Evolutionary conservation across 2,113 vertebrate genomes (phyloP).

Genomic region (Myocastor coypus): DNA sequence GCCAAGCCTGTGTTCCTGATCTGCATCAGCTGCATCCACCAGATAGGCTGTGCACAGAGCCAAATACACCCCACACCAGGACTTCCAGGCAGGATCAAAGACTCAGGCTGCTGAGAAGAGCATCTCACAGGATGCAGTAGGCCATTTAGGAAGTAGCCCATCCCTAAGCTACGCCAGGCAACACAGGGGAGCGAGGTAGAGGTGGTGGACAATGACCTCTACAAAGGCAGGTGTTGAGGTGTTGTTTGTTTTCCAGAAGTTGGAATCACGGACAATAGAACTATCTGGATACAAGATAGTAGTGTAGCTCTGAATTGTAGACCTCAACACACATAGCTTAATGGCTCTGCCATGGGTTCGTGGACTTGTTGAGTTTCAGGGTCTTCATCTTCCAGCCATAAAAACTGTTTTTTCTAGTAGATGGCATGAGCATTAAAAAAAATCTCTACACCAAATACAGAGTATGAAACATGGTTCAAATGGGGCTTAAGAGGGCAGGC

Average conservation of each 20-base stretch:
- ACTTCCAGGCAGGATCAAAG: neutral
- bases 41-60: neutral
- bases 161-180: neutral
- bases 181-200: neutral
- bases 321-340: neutral
- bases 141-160: slow-evolving; percentile 27
- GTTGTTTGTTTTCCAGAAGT: neutral
- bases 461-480: neutral
- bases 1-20: neutral
- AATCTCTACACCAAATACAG: neutral
- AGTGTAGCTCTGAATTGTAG: neutral
- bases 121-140: slow-evolving; percentile 5
- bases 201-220: neutral
- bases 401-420: neutral
- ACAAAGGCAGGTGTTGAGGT: neutral
- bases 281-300: neutral
- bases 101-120: neutral
- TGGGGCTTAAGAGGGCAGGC: neutral
- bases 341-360: neutral
- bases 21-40: neutral
- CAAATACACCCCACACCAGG: neutral
- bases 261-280: neutral
- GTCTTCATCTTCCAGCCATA: neutral
- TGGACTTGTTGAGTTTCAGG: neutral
- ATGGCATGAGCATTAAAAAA: neutral